These are phyloP conservation scores for Labeo catla DNA, from an alignment of 2,113 vertebrate species.

Conservation along the genomic window DNA sequence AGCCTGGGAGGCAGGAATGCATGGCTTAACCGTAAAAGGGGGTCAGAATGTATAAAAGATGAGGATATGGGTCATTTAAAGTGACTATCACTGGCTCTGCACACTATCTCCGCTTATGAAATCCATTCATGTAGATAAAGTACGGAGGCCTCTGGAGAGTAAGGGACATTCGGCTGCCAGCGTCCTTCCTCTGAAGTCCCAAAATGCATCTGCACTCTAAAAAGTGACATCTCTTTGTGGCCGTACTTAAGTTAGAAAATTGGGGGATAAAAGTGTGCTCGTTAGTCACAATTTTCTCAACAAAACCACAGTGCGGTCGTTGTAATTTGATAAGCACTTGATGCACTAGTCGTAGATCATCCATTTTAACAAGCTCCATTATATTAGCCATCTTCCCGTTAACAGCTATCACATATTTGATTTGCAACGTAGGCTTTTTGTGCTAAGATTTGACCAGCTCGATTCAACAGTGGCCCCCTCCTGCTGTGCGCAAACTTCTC, in stretches of 20 bases:
- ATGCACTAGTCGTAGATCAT: constrained; percentile 18
- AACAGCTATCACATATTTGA: not conserved
- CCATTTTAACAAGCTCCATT: constrained; percentile 8
- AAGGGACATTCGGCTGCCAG: constrained; percentile 14
- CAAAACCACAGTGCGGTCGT: not conserved
- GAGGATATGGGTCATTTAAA: constrained; percentile 53
- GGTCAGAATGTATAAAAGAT: constrained; percentile 57
- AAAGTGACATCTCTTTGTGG: constrained; percentile 45
- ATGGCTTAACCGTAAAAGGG: constrained; percentile 27
- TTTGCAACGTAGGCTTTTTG: not conserved
- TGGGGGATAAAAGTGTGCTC: not conserved
- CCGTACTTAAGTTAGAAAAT: constrained; percentile 18
- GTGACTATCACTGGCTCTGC: constrained; percentile 33
- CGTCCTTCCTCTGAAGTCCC: not conserved
- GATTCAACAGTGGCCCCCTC: not conserved
- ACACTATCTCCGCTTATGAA: constrained; percentile 41
- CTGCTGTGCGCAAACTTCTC: not conserved
- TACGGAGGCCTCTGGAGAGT: constrained; percentile 44
- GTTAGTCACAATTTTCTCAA: not conserved
- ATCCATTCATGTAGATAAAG: constrained; percentile 53
- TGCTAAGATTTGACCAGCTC: not conserved
- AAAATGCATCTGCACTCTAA: constrained; percentile 17
- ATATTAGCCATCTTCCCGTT: constrained; percentile 8
- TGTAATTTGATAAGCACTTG: not conserved
- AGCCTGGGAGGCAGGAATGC: constrained; percentile 40